Evolutionary conservation across 2,888 invertebrate species (phyloP).

Genomic region (Plusia festucae): DNA sequence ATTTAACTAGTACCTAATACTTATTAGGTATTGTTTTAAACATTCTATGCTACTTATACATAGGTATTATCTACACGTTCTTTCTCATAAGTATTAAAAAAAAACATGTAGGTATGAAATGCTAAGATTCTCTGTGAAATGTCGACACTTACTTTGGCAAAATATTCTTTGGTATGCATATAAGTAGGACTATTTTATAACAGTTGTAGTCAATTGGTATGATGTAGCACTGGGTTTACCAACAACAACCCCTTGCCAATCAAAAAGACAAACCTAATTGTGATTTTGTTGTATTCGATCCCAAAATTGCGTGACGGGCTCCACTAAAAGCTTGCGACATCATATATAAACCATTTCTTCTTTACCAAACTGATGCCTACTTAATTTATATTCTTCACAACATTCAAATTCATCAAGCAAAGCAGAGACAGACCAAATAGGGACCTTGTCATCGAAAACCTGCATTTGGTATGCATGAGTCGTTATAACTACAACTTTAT

Average conservation of each 20-base stretch:
- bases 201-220: too few relatives aligned
- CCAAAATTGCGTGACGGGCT: constrained; percentile 27
- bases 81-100: not conserved
- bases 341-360: constrained; percentile 9
- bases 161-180: constrained; percentile 21
- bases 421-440: constrained; percentile 31
- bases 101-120: not conserved
- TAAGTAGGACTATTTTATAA: not conserved
- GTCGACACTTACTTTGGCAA: constrained; percentile 11
- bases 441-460: constrained; percentile 25
- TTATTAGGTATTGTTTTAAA: not conserved
- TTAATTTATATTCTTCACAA: constrained; percentile 9
- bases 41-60: not conserved
- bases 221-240: too few relatives aligned
- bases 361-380: not conserved
- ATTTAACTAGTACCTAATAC: not conserved
- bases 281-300: constrained; percentile 46
- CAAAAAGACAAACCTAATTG: constrained; percentile 46
- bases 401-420: constrained; percentile 29
- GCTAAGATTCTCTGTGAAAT: not conserved
- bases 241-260: constrained; percentile 5
- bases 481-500: constrained; percentile 31
- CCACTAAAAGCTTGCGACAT: constrained; percentile 16
- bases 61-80: too few relatives aligned
- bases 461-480: constrained; percentile 17